phyloP scores from a whole-genome alignment of 1,140 invertebrate species.

The Plectrocnemia conspersa region DNA sequence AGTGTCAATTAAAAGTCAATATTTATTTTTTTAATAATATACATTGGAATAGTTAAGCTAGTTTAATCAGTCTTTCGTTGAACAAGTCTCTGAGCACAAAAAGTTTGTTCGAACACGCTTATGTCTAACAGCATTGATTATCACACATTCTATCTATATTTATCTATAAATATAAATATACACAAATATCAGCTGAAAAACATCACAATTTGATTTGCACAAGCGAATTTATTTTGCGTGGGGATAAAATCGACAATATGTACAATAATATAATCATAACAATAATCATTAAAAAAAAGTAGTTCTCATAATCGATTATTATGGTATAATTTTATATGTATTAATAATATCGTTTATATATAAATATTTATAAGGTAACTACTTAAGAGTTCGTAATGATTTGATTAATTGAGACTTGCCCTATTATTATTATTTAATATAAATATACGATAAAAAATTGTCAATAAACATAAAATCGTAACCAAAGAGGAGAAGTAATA shows the following conservation, averaged over 20 bases:
- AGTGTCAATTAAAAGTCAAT: neutral
- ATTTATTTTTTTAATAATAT: slow-evolving; percentile 15
- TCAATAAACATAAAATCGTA: too few relatives aligned
- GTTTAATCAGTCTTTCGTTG: slow-evolving; percentile 28
- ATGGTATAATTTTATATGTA: too few relatives aligned
- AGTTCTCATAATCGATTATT: slow-evolving; percentile 3
- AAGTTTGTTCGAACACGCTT: slow-evolving; percentile 17
- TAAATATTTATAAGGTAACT: too few relatives aligned
- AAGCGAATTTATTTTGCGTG: neutral
- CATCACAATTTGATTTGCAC: neutral
- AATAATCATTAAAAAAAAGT: neutral
- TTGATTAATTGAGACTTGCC: too few relatives aligned
- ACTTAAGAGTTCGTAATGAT: too few relatives aligned
- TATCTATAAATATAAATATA: neutral
- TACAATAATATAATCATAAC: slow-evolving; percentile 1
- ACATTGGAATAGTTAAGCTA: slow-evolving; percentile 21
- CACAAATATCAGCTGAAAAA: neutral
- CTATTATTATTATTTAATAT: too few relatives aligned
- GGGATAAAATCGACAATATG: neutral
- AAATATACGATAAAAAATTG: too few relatives aligned
- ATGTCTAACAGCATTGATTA: slow-evolving; percentile 3
- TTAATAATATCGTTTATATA: too few relatives aligned
- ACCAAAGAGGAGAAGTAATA: too few relatives aligned
- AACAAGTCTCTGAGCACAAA: slow-evolving; percentile 24
- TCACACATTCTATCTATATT: slow-evolving; percentile 7